Evolutionary conservation across 2,888 invertebrate species (phyloP).

Genomic region (Agrilus biguttatus): DNA sequence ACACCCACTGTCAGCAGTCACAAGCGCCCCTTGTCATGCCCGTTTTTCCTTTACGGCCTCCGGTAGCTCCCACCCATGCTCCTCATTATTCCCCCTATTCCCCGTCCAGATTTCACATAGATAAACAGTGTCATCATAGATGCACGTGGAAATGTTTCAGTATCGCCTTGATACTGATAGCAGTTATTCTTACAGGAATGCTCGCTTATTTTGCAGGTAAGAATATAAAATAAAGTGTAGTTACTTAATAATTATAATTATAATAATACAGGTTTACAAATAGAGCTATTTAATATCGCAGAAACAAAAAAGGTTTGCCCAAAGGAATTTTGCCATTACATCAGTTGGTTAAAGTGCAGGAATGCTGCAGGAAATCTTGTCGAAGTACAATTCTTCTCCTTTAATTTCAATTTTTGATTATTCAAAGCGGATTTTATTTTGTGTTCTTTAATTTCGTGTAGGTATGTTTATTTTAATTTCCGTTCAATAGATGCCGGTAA

Average conservation of each 20-base stretch:
- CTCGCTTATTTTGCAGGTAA: constrained; percentile 91
- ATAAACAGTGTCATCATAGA: constrained; percentile 83
- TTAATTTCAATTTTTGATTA: too few species aligned
- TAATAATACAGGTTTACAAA: too few species aligned
- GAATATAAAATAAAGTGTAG: background rate
- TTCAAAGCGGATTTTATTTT: too few species aligned
- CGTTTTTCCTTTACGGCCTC: constrained; percentile 62
- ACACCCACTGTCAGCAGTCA: constrained; percentile 45
- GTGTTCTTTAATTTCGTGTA: too few species aligned
- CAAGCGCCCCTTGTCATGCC: constrained; percentile 74
- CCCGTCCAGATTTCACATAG: constrained; percentile 86
- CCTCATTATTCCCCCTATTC: constrained; percentile 82
- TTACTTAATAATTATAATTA: too few species aligned
- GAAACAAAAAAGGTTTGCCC: too few species aligned
- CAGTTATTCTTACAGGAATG: constrained; percentile 83
- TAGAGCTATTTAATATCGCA: too few species aligned
- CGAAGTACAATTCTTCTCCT: too few species aligned
- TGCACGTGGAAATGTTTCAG: constrained; percentile 96
- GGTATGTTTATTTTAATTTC: background rate
- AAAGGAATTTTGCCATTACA: too few species aligned
- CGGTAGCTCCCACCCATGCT: constrained; percentile 40
- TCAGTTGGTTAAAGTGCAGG: too few species aligned
- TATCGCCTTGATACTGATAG: constrained; percentile 81
- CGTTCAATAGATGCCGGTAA: too few species aligned
- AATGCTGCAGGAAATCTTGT: too few species aligned